Evolutionary conservation across 2,888 invertebrate species (phyloP).

Genomic region (Troglohyphantes excavatus): DNA sequence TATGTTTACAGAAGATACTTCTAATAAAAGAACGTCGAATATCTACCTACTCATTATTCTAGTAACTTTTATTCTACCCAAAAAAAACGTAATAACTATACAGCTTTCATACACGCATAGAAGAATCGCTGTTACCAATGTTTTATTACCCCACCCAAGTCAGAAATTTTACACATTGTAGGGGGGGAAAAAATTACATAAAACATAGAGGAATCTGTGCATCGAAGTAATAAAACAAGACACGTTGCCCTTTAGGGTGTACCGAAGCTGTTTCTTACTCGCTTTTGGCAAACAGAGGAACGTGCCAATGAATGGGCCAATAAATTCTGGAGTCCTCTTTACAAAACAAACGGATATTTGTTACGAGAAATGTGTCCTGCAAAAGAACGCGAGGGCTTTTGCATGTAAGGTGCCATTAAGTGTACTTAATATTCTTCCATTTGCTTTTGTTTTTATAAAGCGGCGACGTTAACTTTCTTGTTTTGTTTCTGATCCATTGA

Average conservation of each 20-base stretch:
- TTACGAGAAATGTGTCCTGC: constrained; percentile 25
- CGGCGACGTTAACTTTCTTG: background rate
- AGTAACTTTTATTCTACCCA: no score
- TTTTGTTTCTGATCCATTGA: no score
- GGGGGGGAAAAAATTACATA: background rate
- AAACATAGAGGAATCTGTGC: background rate
- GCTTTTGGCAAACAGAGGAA: constrained; percentile 43
- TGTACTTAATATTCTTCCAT: constrained; percentile 25
- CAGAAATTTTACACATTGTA: background rate
- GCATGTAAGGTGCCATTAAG: constrained; percentile 37
- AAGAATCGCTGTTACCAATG: constrained; percentile 1
- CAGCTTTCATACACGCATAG: constrained; percentile 33
- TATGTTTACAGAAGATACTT: no score
- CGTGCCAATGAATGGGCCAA: constrained; percentile 40
- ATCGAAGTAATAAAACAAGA: constrained; percentile 35
- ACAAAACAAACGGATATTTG: constrained; percentile 41
- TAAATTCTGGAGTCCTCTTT: constrained; percentile 37
- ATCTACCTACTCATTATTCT: no score
- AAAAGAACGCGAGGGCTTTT: background rate
- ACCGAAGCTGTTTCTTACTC: constrained; percentile 15
- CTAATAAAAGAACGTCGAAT: no score
- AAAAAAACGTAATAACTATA: no score
- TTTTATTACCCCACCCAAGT: background rate
- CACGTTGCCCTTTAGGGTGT: constrained; percentile 17
- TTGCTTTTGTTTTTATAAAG: background rate